These are phyloP conservation scores for Drosophila gaucha DNA, from an alignment of 2,888 invertebrate species.

Conservation along the genomic window DNA sequence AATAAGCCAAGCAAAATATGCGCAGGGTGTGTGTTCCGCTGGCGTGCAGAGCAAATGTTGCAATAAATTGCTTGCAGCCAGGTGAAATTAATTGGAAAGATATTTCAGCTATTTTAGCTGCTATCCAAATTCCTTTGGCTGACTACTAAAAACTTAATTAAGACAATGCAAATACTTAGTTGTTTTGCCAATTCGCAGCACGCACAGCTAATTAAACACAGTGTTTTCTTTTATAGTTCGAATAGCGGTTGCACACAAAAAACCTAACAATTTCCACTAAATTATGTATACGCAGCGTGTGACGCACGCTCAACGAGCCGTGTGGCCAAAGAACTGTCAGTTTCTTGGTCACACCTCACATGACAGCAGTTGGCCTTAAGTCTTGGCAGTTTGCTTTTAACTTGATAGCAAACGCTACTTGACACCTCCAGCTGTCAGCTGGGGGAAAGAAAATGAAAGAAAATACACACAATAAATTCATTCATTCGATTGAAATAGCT, in stretches of 20 bases:
- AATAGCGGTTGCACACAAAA: background rate
- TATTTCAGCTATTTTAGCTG: constrained; percentile 69
- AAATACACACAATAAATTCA: no score
- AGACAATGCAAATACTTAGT: constrained; percentile 37
- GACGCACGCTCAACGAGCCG: constrained; percentile 18
- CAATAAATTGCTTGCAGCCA: constrained; percentile 70
- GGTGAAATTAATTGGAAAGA: constrained; percentile 80
- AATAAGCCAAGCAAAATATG: constrained; percentile 61
- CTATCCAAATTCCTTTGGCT: constrained; percentile 39
- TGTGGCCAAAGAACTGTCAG: constrained; percentile 20
- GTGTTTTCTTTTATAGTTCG: constrained; percentile 3
- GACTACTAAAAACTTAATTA: constrained; percentile 47
- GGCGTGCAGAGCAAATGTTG: constrained; percentile 57
- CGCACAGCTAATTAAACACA: constrained; percentile 22
- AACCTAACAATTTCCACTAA: constrained; percentile 13
- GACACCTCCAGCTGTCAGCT: constrained; percentile 27
- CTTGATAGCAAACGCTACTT: constrained; percentile 20
- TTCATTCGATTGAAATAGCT: no score
- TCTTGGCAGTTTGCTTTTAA: no score
- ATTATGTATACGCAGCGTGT: constrained; percentile 55
- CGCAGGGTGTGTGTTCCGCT: constrained; percentile 3
- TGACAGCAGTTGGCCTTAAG: constrained; percentile 16
- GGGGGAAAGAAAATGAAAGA: no score
- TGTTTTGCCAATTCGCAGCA: constrained; percentile 4
- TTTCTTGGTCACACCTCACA: constrained; percentile 31